Base-by-base conservation (phyloP, 2,797 vertebrate species). In the Rhynchonycteris naso region DNA sequence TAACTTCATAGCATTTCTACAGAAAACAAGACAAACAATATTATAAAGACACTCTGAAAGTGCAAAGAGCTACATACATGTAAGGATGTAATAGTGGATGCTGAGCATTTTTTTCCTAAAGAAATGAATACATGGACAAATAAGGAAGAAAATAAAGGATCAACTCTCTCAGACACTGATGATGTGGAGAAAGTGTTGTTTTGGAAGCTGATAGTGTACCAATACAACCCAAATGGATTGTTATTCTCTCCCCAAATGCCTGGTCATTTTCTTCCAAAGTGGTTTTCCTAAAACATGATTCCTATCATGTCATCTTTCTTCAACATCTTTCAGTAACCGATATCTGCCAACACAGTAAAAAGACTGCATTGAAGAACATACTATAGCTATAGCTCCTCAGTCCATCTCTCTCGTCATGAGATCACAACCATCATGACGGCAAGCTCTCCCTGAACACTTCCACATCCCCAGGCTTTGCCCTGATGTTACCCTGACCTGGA, bases 11-110 rank as follows among this genome's bases (percentile, higher is more conserved):
- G 12, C 28, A 1, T 58, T 61, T 69, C 83, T 52, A 72, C 3
- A 95, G 35, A 52, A 95, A 88, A 85, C 58, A 97, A 86, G 19
- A 24, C 65, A 71, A 33, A 26, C 2, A 65, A 13, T n/a, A 78
- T 69, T 43, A 71, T 65, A 69, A 95, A 91, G 14, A 19, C 11
- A 61, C 28, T 87, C 80, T 81, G 61, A 69, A 94, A 85, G 28
- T 43, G 2, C 59, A 84, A 28, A 10, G 28, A 75, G 50, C 50
- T 72, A n/a, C 21, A 33, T 33, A 12, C 4, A 47, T 22, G 11
- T 75, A 56, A 90, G 56, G 35, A 61, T 47, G 9, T 35, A 68
- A 88, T 4, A 0, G 21, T 72, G 28, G 43, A 52, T 30, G 14
- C 38, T 63, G 72, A 78, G 50, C 7, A 54, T 15, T 5, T 56